Evolutionary conservation across 2,797 vertebrate genomes (phyloP), one percentile per base, ranked within the genome.

Genomic region (Balearica regulorum): DNA sequence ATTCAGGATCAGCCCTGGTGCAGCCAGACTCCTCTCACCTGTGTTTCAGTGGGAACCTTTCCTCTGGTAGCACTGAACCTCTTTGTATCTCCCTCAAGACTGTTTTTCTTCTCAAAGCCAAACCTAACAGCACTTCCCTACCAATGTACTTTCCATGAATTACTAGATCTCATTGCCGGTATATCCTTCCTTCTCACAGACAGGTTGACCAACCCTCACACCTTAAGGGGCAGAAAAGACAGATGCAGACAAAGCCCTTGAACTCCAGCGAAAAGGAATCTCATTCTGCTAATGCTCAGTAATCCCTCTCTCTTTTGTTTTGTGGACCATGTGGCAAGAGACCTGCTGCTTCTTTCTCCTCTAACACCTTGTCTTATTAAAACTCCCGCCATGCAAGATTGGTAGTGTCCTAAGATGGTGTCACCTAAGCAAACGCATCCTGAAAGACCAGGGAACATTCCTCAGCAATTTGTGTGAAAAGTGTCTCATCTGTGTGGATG

Each of bases 141-240:
- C 4, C 1, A 1, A 41, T 14, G 41, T 60, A 11, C 44, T 68
- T 78, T 26, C 29, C 5, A 5, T 0, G 4, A 19, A 16, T 24
- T 37, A 35, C 4, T 28, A 53, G 16, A 68, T 53, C 75, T 49
- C 20, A 33, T 16, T 28, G 20, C 51, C 58, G 22, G 10, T 9
- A 46, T 37, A 37, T 31, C 35, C 35, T 81, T 37, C 5, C 0
- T 69, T 83, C 73, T 41, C 17, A 43, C 12, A 29, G 53, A 39
- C 13, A 39, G 68, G 18, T 3, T 37, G 69, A 35, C 12, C 35
- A 78, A 39, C 5, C 16, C 29, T 61, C 24, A 26, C 28, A 49
- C 13, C 28, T 35, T 13, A 10, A 54, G 16, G 9, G 5, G 6
- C 33, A 83, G 72, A 57, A 55, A 1, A n/a, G 22, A 24, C 2